Conservation (phyloP, 2,113 vertebrate species). For the Alouatta palliata region DNA sequence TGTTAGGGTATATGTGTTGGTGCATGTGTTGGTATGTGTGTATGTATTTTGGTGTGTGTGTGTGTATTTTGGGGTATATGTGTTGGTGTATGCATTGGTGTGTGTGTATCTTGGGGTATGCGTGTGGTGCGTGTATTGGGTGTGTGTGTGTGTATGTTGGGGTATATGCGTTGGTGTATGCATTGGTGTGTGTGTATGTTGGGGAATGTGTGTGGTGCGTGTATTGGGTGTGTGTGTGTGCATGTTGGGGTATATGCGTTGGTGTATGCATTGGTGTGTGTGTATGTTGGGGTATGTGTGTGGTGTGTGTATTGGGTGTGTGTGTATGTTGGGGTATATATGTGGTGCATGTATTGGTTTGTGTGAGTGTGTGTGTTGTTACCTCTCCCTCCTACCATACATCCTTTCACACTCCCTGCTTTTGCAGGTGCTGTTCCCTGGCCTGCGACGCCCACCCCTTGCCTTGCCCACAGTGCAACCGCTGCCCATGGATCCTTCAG, state of each 20-base stretch:
- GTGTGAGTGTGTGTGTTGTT: not conserved
- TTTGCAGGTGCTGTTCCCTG: not conserved
- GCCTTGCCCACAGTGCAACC: not conserved
- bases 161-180: no score
- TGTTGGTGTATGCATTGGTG: accelerated
- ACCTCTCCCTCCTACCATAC: not conserved
- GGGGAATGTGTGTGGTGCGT: no score
- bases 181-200: no score
- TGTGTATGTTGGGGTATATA: not conserved
- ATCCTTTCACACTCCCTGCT: not conserved
- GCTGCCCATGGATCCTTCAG: not conserved
- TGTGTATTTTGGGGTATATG: accelerated
- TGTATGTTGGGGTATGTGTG: not conserved
- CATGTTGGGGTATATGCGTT: no score
- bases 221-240: no score
- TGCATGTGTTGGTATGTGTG: no score
- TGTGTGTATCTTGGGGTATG: no score
- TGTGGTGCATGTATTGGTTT: no score
- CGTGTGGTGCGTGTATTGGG: no score
- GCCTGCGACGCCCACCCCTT: not conserved
- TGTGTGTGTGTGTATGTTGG: no score
- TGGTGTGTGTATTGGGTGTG: not conserved
- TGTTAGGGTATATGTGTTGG: no score
- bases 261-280: not conserved
- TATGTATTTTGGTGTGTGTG: no score